Percentiles rank a stretch among this genome's conserved stretches.
Evolutionary conservation across 2,113 vertebrate species (phyloP).

Genomic region (Thymallus thymallus): DNA sequence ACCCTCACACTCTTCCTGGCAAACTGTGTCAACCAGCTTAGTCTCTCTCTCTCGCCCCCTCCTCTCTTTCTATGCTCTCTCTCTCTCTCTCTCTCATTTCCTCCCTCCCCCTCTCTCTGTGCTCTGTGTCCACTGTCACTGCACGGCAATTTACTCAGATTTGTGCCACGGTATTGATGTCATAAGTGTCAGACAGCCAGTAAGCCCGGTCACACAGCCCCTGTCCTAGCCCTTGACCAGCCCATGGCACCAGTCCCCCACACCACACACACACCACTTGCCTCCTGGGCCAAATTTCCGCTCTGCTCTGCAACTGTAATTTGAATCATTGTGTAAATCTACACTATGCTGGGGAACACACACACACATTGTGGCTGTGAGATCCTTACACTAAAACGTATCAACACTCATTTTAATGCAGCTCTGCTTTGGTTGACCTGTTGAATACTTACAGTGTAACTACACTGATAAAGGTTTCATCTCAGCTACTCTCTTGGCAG

Average conservation of each 20-base stretch:
- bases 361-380: too few relatives aligned
- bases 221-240: background rate
- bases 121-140: background rate
- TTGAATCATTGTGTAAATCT: too few relatives aligned
- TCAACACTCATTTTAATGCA: too few relatives aligned
- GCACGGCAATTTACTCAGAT: background rate
- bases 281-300: background rate
- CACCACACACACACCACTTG: too few relatives aligned
- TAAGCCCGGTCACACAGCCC: background rate
- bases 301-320: background rate
- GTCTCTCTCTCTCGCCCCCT: background rate
- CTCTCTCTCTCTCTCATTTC: background rate
- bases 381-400: too few relatives aligned
- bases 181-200: conserved; percentile 3
- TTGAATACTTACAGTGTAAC: background rate
- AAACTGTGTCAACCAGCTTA: too few relatives aligned
- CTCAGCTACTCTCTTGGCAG: background rate
- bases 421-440: background rate
- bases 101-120: background rate
- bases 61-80: background rate
- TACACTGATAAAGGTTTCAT: background rate
- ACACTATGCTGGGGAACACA: too few relatives aligned
- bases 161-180: background rate
- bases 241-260: background rate
- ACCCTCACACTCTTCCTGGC: background rate